Evolutionary conservation across 2,888 invertebrate species (phyloP).

Genomic region (Sympetrum striolatum): DNA sequence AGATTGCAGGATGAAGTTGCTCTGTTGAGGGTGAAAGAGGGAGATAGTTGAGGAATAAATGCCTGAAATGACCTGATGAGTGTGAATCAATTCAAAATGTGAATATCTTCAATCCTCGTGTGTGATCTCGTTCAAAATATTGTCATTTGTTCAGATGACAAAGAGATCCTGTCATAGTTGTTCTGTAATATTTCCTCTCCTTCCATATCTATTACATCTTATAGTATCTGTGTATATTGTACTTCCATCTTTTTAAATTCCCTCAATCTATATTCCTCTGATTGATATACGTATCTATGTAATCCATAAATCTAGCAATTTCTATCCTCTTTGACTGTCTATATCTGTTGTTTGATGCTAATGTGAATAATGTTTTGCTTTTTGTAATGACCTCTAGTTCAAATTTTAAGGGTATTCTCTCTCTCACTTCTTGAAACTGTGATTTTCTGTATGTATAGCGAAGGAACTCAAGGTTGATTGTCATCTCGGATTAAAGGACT

Average conservation of each 20-base stretch:
- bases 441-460: conserved; percentile 6
- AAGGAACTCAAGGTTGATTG: not conserved
- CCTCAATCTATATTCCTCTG: not conserved
- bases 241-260: conserved; percentile 5
- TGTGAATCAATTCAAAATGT: not conserved
- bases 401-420: not conserved
- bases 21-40: not conserved
- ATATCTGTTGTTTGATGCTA: not conserved
- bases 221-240: conserved; percentile 26
- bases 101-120: not conserved
- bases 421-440: not conserved
- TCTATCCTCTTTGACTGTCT: not conserved
- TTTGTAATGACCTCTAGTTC: conserved; percentile 6
- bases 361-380: conserved; percentile 20
- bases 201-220: conserved; percentile 3
- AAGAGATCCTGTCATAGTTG: not conserved
- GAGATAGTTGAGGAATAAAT: not conserved
- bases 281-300: conserved; percentile 17
- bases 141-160: not conserved
- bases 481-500: not conserved
- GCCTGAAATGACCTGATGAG: not conserved
- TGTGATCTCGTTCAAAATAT: not conserved
- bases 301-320: conserved; percentile 21
- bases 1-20: not conserved
- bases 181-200: not conserved